Conservation (phyloP, 1,140 invertebrate genomes). For the Atta colombica region DNA sequence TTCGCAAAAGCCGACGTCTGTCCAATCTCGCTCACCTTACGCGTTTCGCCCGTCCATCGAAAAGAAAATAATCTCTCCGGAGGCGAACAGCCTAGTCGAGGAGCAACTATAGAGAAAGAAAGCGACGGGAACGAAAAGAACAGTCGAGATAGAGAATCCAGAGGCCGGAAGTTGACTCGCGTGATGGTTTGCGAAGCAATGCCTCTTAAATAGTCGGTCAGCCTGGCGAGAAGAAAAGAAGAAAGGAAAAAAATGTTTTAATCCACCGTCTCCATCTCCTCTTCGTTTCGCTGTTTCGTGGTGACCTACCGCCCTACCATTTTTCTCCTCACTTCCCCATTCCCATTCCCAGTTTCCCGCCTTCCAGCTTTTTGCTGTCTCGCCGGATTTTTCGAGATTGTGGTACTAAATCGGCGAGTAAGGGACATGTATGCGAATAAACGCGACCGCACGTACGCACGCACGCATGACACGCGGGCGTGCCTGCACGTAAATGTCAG, state of each 20-base stretch:
- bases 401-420: slow-evolving; percentile 68
- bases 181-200: slow-evolving; percentile 72
- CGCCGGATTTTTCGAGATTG: slow-evolving; percentile 67
- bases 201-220: slow-evolving; percentile 70
- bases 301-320: slow-evolving; percentile 47
- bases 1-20: slow-evolving; percentile 69
- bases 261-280: slow-evolving; percentile 54
- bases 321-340: slow-evolving; percentile 14
- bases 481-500: slow-evolving; percentile 62
- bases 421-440: slow-evolving; percentile 55
- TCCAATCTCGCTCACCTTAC: slow-evolving; percentile 71
- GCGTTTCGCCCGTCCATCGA: slow-evolving; percentile 64
- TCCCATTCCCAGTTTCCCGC: not conserved
- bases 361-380: slow-evolving; percentile 42
- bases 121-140: slow-evolving; percentile 44
- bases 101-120: not conserved
- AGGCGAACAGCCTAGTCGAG: not conserved
- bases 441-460: slow-evolving; percentile 39
- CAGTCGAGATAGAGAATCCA: slow-evolving; percentile 30
- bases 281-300: slow-evolving; percentile 7
- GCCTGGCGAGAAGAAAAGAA: slow-evolving; percentile 21
- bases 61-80: slow-evolving; percentile 71
- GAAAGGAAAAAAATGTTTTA: slow-evolving; percentile 76
- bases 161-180: slow-evolving; percentile 36
- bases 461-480: not conserved